These are phyloP conservation scores for Sarcoramphus papa DNA, from an alignment of 2,797 vertebrate genomes.

Conservation along the genomic window DNA sequence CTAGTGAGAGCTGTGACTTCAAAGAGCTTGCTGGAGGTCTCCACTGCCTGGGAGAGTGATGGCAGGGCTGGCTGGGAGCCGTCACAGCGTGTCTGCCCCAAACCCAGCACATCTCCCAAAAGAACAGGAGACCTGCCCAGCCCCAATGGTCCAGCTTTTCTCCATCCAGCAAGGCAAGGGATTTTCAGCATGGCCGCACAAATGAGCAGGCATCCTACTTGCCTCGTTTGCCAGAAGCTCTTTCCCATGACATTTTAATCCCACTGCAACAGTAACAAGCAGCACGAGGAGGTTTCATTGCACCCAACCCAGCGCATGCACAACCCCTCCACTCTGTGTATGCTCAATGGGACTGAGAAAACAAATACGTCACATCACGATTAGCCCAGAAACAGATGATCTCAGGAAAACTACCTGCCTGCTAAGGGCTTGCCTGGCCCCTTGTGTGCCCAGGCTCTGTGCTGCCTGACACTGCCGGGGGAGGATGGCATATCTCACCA, in stretches of 20 bases:
- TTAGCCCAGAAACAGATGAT: neutral
- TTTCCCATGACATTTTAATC: slow-evolving; percentile 71
- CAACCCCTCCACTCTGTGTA: neutral
- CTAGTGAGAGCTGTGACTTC: neutral
- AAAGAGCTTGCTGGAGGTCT: neutral
- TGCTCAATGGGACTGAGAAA: neutral
- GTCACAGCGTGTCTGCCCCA: accelerated
- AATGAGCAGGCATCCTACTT: neutral
- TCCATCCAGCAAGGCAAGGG: neutral
- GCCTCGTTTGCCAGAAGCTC: slow-evolving; percentile 28
- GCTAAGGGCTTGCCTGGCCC: neutral
- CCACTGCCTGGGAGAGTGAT: neutral
- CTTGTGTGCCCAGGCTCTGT: neutral
- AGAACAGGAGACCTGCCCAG: accelerated
- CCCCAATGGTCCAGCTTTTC: neutral
- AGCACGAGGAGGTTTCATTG: neutral
- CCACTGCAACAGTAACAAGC: neutral
- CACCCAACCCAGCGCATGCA: neutral
- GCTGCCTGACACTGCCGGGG: neutral
- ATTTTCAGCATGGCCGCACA: slow-evolving; percentile 60
- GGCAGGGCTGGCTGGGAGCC: neutral
- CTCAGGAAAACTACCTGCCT: neutral
- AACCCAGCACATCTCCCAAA: neutral
- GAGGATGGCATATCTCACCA: neutral
- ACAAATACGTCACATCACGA: neutral